Evolutionary conservation across 2,797 vertebrate genomes (phyloP), one percentile per base, ranked within the genome.

Genomic region (Pelobates cultripes): DNA sequence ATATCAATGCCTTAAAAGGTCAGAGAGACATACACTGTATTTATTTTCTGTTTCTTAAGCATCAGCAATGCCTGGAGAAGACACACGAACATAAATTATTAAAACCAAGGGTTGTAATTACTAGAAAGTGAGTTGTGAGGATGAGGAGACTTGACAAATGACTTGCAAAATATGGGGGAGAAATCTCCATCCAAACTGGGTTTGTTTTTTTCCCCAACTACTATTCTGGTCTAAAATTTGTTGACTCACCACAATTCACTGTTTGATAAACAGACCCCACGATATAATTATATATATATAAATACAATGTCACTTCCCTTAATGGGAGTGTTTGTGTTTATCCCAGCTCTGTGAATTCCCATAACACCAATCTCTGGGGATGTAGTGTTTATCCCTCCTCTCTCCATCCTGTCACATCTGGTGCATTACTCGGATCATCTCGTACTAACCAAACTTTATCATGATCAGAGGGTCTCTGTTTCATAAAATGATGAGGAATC

Each of bases 271-370:
- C 10, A 51, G 47, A 51, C 3, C 47, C 47, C 47, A 51, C 1
- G 28, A 28, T 28, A 28, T 28, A 28, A 28, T 51, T 10, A 5
- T 51, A 5, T 6, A 51, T 51, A 14, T 57, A 64, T 64, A 28
- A 64, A 28, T 14, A 28, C 28, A n/a, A 15, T n/a, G 17, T 64
- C 28, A n/a, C 61, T 64, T 64, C 17, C 61, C 61, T 2, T 64
- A 64, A 64, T 64, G 61, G 61, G 61, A 28, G 61, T 68, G 41
- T 43, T 42, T 68, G 40, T 68, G 66, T 68, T 68, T 68, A 64
- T 64, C 10, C 40, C 66, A 68, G 66, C 13, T 68, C 40, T 43
- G 41, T 3, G 66, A 43, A 42, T 68, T 68, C 66, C 66, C 66
- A 68, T 42, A 43, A 68, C 66, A 3, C 66, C 66, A 42, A 10